Conservation (phyloP, 2,113 vertebrate genomes). For the Anolis sagrei region DNA sequence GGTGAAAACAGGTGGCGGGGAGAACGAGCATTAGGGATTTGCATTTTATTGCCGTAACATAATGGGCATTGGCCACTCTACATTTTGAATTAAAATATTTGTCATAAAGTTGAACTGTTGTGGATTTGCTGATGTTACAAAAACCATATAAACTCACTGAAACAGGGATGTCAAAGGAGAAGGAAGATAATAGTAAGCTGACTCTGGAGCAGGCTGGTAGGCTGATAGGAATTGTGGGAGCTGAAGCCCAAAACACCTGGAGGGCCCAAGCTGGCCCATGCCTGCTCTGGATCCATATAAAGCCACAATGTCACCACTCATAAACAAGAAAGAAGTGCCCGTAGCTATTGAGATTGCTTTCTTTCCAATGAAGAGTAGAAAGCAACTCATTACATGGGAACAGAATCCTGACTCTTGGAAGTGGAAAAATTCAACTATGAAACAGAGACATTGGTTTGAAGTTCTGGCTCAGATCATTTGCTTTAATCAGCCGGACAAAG, state of each 20-base stretch:
- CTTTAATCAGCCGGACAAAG: constrained; percentile 35
- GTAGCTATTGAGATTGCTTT: too few species aligned
- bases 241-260: too few species aligned
- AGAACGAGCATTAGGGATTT: neutral
- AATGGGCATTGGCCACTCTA: neutral
- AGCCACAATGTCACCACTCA: neutral
- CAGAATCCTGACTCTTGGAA: neutral
- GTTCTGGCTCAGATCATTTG: constrained; percentile 57
- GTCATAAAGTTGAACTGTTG: neutral
- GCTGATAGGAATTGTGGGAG: too few species aligned
- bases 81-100: neutral
- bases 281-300: neutral
- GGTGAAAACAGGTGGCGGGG: too few species aligned
- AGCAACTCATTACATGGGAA: neutral
- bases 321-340: neutral
- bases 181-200: neutral
- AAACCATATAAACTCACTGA: too few species aligned
- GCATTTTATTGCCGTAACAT: accelerated
- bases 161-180: neutral
- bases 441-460: neutral
- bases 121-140: neutral
- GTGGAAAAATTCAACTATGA: neutral
- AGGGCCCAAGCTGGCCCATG: too few species aligned
- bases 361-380: neutral
- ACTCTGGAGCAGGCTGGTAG: too few species aligned